A percentile compares a stretch with the other conserved stretches of the same genome.
phyloP scores from a whole-genome alignment of 2,113 vertebrate genomes.

The Regulus satrapa region DNA sequence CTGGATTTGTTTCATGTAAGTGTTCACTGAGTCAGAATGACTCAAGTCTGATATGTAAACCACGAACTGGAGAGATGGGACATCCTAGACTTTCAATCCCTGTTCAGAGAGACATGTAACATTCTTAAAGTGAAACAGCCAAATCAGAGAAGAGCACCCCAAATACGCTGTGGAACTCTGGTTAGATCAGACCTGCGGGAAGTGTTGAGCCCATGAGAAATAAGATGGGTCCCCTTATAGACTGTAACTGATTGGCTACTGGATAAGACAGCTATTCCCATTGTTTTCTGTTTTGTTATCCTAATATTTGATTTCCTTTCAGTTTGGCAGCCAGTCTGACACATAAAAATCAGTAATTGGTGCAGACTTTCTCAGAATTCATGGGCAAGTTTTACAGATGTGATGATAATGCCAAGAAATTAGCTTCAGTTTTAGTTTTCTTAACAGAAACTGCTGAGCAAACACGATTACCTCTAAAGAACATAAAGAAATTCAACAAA shows the following conservation, averaged over 20 bases:
- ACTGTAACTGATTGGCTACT: background rate
- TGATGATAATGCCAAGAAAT: background rate
- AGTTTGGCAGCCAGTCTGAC: background rate
- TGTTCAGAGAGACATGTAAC: background rate
- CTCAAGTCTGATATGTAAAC: background rate
- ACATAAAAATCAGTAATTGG: background rate
- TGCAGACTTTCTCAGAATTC: background rate
- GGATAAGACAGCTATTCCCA: background rate
- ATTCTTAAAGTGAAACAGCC: background rate
- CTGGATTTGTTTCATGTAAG: background rate
- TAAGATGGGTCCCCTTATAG: background rate
- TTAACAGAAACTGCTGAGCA: background rate
- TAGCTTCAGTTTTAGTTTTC: background rate
- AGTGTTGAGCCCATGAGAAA: background rate
- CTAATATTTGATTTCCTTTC: background rate
- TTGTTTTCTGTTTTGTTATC: background rate
- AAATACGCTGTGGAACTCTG: background rate
- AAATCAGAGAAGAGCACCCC: background rate
- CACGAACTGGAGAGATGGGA: background rate
- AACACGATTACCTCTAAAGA: background rate
- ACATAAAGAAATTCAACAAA: background rate
- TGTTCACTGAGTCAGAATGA: background rate
- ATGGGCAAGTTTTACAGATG: background rate
- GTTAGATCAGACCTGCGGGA: background rate
- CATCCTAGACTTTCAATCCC: background rate